Percentiles rank a stretch among this genome's conserved stretches.
phyloP scores from a whole-genome alignment of 2,888 invertebrate genomes.

The Agrochola lychnidis region DNA sequence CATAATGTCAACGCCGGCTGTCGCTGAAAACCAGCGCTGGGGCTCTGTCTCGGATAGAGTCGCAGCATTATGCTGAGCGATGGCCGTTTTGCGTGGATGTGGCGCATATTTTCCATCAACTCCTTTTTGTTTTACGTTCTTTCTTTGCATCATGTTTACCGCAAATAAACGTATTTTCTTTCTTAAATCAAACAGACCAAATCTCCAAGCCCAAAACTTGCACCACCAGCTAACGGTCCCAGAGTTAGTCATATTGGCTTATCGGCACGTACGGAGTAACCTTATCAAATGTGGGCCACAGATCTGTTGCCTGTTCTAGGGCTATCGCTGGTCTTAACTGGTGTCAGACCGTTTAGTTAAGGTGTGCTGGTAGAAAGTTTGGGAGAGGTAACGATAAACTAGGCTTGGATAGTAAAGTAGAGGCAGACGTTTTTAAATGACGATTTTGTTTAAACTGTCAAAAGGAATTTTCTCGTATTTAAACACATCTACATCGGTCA shows the following conservation, averaged over 20 bases:
- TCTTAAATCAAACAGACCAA: neutral
- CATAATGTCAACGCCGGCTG: too few species aligned
- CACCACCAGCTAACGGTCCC: conserved; percentile 58
- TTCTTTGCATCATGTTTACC: too few species aligned
- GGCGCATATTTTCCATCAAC: too few species aligned
- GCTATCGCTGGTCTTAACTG: conserved; percentile 37
- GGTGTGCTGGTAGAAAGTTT: conserved; percentile 31
- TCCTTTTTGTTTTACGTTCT: too few species aligned
- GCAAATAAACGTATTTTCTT: too few species aligned
- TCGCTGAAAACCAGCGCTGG: too few species aligned
- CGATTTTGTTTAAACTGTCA: neutral
- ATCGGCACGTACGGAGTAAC: conserved; percentile 75
- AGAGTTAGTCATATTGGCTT: conserved; percentile 74
- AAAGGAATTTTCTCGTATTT: neutral
- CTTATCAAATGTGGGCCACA: conserved; percentile 75
- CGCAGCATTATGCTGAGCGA: too few species aligned
- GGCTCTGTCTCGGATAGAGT: too few species aligned
- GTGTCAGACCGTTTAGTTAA: conserved; percentile 26
- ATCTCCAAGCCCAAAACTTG: conserved; percentile 35
- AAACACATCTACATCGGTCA: neutral
- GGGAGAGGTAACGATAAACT: neutral
- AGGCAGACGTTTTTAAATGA: neutral
- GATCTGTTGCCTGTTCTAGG: conserved; percentile 53
- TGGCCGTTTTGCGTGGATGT: too few species aligned
- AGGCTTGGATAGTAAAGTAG: too few species aligned